A percentile compares a stretch with the other conserved stretches of the same genome.
These are phyloP conservation scores for Egretta garzetta DNA, from an alignment of 2,113 vertebrate species.

Conservation along the genomic window DNA sequence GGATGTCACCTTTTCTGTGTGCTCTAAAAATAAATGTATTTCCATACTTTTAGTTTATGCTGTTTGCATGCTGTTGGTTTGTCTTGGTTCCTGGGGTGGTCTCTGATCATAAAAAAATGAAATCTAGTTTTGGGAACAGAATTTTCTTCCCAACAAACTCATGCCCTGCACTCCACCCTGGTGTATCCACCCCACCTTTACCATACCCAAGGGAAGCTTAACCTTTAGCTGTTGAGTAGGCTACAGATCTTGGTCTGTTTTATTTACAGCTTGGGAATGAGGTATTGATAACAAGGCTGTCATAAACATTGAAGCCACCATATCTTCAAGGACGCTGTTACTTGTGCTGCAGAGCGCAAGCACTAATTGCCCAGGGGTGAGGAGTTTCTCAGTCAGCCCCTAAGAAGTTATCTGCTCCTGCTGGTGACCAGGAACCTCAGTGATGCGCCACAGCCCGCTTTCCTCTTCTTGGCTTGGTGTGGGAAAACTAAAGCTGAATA, in stretches of 20 bases:
- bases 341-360: not conserved
- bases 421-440: not conserved
- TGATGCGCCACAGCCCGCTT: not conserved
- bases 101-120: not conserved
- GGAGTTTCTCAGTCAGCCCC: not conserved
- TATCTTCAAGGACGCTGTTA: not conserved
- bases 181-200: not conserved
- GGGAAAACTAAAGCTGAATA: not conserved
- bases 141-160: not conserved
- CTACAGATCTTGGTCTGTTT: not conserved
- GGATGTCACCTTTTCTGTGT: not conserved
- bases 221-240: not conserved
- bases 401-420: rapidly evolving
- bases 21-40: not conserved
- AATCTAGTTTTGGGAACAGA: not conserved
- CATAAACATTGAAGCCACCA: rapidly evolving
- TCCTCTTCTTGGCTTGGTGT: not conserved
- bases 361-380: not conserved
- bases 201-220: not conserved
- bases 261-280: not conserved
- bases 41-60: not conserved
- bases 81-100: not conserved
- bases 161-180: not conserved
- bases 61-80: not conserved
- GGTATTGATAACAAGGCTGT: not conserved